phyloP scores from a whole-genome alignment of 2,888 invertebrate genomes.

The Hirtodrosophila cameraria region DNA sequence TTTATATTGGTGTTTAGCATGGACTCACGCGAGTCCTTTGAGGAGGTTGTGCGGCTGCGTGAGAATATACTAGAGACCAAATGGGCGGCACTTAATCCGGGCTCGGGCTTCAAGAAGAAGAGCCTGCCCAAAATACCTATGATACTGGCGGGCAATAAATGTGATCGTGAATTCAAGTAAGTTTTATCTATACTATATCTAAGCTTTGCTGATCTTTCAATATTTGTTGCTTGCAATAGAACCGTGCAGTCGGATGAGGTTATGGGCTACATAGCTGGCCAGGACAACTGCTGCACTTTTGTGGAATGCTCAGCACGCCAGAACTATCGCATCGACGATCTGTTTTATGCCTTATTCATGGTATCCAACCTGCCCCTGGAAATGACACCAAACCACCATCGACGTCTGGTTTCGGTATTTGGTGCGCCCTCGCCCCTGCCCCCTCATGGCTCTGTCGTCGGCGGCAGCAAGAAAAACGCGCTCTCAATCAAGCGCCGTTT shows the following conservation, averaged over 20 bases:
- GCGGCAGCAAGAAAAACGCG: constrained; percentile 89
- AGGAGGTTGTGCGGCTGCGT: constrained; percentile 91
- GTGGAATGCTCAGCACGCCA: constrained; percentile 93
- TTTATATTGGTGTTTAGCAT: constrained; percentile 93
- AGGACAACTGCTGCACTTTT: constrained; percentile 91
- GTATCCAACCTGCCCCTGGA: constrained; percentile 93
- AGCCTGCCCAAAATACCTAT: constrained; percentile 91
- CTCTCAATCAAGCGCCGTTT: constrained; percentile 92
- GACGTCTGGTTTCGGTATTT: constrained; percentile 90
- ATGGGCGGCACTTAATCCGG: constrained; percentile 88
- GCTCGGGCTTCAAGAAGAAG: constrained; percentile 86
- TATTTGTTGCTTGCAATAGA: constrained; percentile 83
- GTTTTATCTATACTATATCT: constrained; percentile 3
- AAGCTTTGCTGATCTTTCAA: background rate
- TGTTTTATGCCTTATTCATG: constrained; percentile 93
- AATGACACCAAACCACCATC: constrained; percentile 95
- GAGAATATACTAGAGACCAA: constrained; percentile 94
- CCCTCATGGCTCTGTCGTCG: constrained; percentile 88
- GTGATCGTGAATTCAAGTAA: constrained; percentile 91
- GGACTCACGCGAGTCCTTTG: constrained; percentile 93
- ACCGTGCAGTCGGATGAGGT: constrained; percentile 92
- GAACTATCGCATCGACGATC: constrained; percentile 91
- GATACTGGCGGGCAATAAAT: constrained; percentile 95
- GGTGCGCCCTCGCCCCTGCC: constrained; percentile 91
- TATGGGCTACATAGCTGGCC: constrained; percentile 90